These are phyloP conservation scores for Pseudochirops corinnae DNA, from an alignment of 2,797 vertebrate species.

Conservation along the genomic window DNA sequence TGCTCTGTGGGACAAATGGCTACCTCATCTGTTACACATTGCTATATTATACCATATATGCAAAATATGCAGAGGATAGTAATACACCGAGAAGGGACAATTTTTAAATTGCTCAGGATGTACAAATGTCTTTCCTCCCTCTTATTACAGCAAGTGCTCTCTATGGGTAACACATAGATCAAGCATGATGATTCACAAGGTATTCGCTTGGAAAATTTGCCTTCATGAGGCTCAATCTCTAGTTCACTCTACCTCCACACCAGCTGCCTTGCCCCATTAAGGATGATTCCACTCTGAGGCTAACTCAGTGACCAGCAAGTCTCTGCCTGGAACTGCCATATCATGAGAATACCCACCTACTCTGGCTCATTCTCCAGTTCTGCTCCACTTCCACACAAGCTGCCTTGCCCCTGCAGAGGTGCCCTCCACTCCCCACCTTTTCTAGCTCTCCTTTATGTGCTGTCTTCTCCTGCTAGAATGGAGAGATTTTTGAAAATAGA, in stretches of 20 bases:
- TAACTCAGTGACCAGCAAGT: neutral
- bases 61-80: neutral
- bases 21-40: neutral
- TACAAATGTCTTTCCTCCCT: neutral
- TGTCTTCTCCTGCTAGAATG: neutral
- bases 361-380: neutral
- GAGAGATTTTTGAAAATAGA: neutral
- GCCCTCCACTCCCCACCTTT: neutral
- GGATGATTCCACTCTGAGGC: neutral
- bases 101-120: neutral
- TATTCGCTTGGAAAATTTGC: constrained; percentile 48
- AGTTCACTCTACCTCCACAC: neutral
- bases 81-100: neutral
- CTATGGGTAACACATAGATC: constrained; percentile 23
- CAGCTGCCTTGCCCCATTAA: neutral
- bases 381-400: neutral
- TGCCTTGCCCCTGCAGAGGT: neutral
- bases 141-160: neutral
- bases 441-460: neutral
- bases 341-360: neutral
- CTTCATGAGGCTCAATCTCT: constrained; percentile 6
- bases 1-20: neutral
- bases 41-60: neutral
- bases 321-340: neutral
- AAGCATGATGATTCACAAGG: constrained; percentile 29